phyloP scores from a whole-genome alignment of 2,888 invertebrate genomes.

The Nomada flava region DNA sequence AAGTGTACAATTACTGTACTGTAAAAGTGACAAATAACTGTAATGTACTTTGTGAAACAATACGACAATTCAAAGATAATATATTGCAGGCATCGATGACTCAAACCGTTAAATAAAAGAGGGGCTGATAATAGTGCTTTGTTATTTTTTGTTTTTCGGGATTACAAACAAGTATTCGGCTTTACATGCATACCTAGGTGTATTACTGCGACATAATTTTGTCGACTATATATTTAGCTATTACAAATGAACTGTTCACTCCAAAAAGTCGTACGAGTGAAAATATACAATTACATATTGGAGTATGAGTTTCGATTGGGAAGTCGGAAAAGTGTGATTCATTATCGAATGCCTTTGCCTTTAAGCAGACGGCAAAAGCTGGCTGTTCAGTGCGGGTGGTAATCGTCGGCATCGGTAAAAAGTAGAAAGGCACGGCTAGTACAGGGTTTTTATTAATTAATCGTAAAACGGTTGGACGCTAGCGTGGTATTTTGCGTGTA shows the following conservation, averaged over 20 bases:
- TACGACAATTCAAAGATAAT: slow-evolving; percentile 27
- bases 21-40: background rate
- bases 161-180: no score
- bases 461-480: slow-evolving; percentile 49
- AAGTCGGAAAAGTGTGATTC: background rate
- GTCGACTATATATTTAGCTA: no score
- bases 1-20: no score
- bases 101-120: no score
- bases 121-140: no score
- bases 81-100: slow-evolving; percentile 1
- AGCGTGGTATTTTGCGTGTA: slow-evolving; percentile 28
- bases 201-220: no score
- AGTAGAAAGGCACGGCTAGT: background rate
- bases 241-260: no score
- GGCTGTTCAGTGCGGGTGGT: slow-evolving; percentile 45
- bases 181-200: no score
- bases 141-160: no score
- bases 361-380: slow-evolving; percentile 27
- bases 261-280: no score
- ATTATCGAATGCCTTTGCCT: background rate
- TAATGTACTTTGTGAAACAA: slow-evolving; percentile 28
- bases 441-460: slow-evolving; percentile 55
- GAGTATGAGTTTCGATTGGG: background rate
- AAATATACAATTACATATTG: no score
- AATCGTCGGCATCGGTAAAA: slow-evolving; percentile 32